These are phyloP conservation scores for Pseudoatta argentina DNA, from an alignment of 1,140 invertebrate genomes.

Conservation along the genomic window DNA sequence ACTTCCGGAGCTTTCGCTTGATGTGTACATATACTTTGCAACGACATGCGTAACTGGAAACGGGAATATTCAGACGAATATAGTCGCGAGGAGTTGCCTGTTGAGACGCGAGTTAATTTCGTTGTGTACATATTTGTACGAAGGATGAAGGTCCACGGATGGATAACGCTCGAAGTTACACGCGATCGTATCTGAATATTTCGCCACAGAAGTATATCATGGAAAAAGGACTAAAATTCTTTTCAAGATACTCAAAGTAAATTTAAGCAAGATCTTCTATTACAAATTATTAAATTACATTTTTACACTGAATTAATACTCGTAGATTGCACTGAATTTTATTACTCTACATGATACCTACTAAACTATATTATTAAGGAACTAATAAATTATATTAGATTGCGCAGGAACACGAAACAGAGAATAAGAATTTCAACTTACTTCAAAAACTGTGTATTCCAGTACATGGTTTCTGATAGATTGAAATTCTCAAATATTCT, in stretches of 20 bases:
- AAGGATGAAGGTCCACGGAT: slow-evolving; percentile 38
- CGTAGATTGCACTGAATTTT: not conserved
- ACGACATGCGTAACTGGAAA: slow-evolving; percentile 48
- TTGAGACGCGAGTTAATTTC: slow-evolving; percentile 68
- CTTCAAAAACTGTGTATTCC: no score
- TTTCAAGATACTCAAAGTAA: not conserved
- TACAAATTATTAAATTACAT: not conserved
- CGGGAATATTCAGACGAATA: slow-evolving; percentile 45
- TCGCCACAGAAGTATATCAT: not conserved
- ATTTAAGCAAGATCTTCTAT: not conserved
- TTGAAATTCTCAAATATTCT: no score
- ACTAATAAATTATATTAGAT: no score
- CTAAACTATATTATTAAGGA: no score
- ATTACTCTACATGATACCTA: not conserved
- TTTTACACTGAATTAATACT: not conserved
- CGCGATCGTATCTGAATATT: slow-evolving; percentile 56
- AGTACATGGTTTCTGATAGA: no score
- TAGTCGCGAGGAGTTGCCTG: slow-evolving; percentile 47
- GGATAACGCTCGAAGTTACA: slow-evolving; percentile 59
- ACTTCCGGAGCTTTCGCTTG: slow-evolving; percentile 34
- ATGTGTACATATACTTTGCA: slow-evolving; percentile 42
- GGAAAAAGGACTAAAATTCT: not conserved
- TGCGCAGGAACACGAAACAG: no score
- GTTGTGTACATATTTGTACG: slow-evolving; percentile 70
- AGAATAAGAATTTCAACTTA: no score